Conservation (phyloP, 2,113 vertebrate species). For the Caranx melampygus region DNA sequence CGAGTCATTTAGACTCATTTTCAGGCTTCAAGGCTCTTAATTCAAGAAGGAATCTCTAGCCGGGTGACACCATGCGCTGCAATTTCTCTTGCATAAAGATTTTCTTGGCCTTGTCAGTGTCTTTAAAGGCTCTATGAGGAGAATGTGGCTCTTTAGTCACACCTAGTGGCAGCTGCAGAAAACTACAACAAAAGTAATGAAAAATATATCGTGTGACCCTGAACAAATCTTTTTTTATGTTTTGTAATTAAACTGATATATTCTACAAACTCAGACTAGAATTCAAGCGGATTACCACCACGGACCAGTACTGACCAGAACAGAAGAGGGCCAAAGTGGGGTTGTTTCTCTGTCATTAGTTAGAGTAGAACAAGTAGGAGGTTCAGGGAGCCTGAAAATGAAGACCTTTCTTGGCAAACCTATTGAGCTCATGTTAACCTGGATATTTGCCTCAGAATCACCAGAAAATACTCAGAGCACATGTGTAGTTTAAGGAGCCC, state of each 20-base stretch:
- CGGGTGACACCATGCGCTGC: neutral
- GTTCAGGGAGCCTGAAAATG: neutral
- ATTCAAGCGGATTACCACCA: too few species aligned
- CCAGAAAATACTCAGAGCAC: neutral
- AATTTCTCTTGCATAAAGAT: neutral
- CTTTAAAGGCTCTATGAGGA: neutral
- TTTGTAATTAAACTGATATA: neutral
- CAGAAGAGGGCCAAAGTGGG: too few species aligned
- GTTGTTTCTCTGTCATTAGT: neutral
- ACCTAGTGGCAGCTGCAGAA: slow-evolving; percentile 25
- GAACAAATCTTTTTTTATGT: neutral
- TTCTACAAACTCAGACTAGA: neutral
- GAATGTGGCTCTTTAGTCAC: slow-evolving; percentile 7
- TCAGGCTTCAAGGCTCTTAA: slow-evolving; percentile 18
- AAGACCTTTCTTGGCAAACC: neutral
- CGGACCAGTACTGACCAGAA: too few species aligned
- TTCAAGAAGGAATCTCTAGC: neutral
- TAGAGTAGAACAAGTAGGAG: neutral
- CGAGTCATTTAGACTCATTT: slow-evolving; percentile 28
- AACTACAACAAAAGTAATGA: neutral
- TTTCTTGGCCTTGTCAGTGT: neutral
- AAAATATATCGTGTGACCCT: neutral
- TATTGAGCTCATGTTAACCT: too few species aligned
- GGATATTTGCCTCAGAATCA: too few species aligned
- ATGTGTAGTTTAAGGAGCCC: neutral